Evolutionary conservation across 2,888 invertebrate genomes (phyloP), one percentile per base, ranked within the genome.

Genomic region (Acanthosepion lycidas): DNA sequence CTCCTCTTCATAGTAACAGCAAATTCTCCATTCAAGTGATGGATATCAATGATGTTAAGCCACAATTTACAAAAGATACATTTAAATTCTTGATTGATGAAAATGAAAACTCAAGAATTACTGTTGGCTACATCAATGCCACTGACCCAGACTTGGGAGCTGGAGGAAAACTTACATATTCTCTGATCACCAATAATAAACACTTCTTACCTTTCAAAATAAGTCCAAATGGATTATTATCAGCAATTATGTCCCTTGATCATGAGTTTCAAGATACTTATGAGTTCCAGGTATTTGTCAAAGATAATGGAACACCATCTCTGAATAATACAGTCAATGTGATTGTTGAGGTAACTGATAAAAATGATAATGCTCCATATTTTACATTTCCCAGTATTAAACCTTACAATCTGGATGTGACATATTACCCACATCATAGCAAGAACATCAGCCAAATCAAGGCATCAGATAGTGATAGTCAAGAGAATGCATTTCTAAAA

Each of bases 1-100:
- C 96, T 23, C 95, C 78, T 78, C 78, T 78, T 78, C 78, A 78
- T 78, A 78, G 78, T 78, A 78, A 78, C n/a, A 78, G 78, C 9
- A 78, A 78, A 78, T 78, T 78, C 78, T 78, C 78, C n/a, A 78
- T 78, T 78, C 78, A 78, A n/a, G 78, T 78, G 33, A 78, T 78
- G 78, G 78, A 78, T 15, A 78, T 78, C 78, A 78, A 78, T 78
- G 78, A 78, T 78, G 78, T 78, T 12, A 18, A 33, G 78, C 78
- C 78, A 78, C n/a, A 78, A 78, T 78, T 78, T 78, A 78, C 78
- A 78, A 78, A 78, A 78, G 78, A 78, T 5, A 78, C 78, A 78
- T 78, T 78, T 78, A n/a, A 78, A 78, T 78, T 78, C 78, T 78
- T 78, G n/a, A 78, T n/a, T 78, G 78, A 78, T 78, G 78, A 78